These are phyloP conservation scores for Dolichomitus sp. DNA, from an alignment of 2,888 invertebrate genomes.

Conservation along the genomic window DNA sequence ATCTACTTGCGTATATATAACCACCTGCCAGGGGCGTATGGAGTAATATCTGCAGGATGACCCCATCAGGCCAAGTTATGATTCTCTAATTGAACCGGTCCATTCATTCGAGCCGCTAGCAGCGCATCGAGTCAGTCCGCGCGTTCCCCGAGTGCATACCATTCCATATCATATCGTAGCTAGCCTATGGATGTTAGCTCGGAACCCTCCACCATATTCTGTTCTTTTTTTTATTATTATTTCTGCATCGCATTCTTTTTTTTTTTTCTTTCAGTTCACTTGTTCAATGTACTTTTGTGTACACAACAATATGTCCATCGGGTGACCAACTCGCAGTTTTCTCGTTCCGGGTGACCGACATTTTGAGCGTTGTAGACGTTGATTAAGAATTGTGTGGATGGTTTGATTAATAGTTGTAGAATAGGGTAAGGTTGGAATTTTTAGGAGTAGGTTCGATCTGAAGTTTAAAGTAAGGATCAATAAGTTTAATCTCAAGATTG, in stretches of 20 bases:
- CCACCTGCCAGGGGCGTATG: conserved; percentile 72
- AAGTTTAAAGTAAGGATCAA: too few species aligned
- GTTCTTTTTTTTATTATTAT: conserved; percentile 4
- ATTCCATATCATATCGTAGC: conserved; percentile 16
- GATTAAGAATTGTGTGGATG: neutral
- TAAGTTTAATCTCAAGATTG: too few species aligned
- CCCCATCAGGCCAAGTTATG: conserved; percentile 84
- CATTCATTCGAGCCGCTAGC: conserved; percentile 80
- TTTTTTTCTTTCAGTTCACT: neutral
- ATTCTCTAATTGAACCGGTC: conserved; percentile 85
- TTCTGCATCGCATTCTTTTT: conserved; percentile 5
- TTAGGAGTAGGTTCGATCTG: too few species aligned
- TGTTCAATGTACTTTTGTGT: conserved; percentile 2
- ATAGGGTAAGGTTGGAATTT: too few species aligned
- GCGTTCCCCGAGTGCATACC: conserved; percentile 51
- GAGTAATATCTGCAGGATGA: conserved; percentile 83
- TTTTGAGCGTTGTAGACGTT: neutral
- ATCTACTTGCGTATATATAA: conserved; percentile 38
- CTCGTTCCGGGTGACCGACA: neutral
- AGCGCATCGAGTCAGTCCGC: conserved; percentile 75
- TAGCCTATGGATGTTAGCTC: neutral
- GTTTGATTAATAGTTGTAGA: neutral
- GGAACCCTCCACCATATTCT: neutral
- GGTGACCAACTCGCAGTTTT: neutral
- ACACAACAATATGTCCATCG: conserved; percentile 3